Evolutionary conservation across 23 tunicate species (phyloP).

Genomic region (Styela plicata): DNA sequence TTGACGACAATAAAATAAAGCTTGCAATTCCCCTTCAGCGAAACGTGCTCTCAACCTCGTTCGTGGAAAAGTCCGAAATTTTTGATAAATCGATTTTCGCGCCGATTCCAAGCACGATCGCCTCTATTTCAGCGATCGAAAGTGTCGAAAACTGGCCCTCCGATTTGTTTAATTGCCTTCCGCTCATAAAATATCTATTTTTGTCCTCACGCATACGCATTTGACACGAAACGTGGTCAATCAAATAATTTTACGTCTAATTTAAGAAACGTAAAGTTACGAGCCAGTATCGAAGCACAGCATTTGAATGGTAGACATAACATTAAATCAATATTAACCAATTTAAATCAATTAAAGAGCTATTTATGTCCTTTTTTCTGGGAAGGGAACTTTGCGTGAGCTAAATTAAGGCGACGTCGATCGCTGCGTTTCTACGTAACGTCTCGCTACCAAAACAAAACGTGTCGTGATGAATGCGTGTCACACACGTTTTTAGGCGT

Average conservation of each 20-base stretch:
- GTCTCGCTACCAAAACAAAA: not conserved
- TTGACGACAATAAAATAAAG: too few species aligned
- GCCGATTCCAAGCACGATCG: not conserved
- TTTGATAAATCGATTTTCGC: not conserved
- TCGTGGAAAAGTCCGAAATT: not conserved
- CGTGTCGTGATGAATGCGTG: not conserved
- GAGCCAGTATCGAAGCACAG: not conserved
- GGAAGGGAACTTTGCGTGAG: not conserved
- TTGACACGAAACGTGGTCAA: not conserved
- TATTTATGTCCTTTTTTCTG: not conserved
- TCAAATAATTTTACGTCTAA: not conserved
- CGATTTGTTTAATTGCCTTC: not conserved
- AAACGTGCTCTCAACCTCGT: not conserved
- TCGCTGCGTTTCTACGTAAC: not conserved
- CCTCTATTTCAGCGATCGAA: not conserved
- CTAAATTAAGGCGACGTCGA: not conserved
- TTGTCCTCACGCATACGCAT: not conserved
- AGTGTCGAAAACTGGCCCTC: not conserved
- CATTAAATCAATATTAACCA: not conserved
- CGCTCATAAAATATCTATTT: not conserved
- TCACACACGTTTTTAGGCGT: not conserved
- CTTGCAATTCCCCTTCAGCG: not conserved
- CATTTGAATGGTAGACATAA: not conserved
- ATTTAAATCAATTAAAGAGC: not conserved
- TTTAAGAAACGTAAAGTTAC: not conserved